A percentile compares a stretch with the other conserved stretches of the same genome.
phyloP scores from a whole-genome alignment of 2,797 vertebrate species.

The Odontamblyopus rebecca region DNA sequence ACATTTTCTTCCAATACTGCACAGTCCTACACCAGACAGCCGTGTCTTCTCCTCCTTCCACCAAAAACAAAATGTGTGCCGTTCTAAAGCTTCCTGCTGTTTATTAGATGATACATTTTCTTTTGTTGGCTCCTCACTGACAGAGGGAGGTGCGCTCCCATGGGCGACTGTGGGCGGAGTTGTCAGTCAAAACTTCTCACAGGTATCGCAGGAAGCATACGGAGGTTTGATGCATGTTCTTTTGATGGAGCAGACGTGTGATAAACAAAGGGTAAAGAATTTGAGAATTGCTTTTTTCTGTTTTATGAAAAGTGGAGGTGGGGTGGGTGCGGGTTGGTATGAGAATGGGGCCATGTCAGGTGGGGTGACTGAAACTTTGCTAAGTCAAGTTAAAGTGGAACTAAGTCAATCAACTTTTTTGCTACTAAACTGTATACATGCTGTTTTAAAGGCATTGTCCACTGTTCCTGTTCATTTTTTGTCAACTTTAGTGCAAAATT shows the following conservation, averaged over 20 bases:
- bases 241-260: conserved; percentile 1
- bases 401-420: too few species aligned
- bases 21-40: not conserved
- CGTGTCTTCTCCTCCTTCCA: not conserved
- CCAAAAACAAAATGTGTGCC: conserved; percentile 1
- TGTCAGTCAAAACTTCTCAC: conserved; percentile 12
- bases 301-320: not conserved
- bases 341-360: not conserved
- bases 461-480: not conserved
- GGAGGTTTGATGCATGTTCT: conserved; percentile 1
- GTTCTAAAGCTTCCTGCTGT: not conserved
- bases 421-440: too few species aligned
- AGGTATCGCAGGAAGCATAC: conserved; percentile 5
- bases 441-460: too few species aligned
- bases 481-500: too few species aligned
- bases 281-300: not conserved
- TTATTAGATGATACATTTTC: conserved; percentile 12
- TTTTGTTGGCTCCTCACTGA: not conserved
- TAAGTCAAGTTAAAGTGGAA: not conserved
- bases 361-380: not conserved
- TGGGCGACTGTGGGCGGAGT: conserved; percentile 8
- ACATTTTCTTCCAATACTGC: too few species aligned
- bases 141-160: conserved; percentile 4
- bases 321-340: not conserved
- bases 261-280: conserved; percentile 12